Base-by-base conservation (phyloP, 2,797 vertebrate genomes). In the Semotilus atromaculatus region DNA sequence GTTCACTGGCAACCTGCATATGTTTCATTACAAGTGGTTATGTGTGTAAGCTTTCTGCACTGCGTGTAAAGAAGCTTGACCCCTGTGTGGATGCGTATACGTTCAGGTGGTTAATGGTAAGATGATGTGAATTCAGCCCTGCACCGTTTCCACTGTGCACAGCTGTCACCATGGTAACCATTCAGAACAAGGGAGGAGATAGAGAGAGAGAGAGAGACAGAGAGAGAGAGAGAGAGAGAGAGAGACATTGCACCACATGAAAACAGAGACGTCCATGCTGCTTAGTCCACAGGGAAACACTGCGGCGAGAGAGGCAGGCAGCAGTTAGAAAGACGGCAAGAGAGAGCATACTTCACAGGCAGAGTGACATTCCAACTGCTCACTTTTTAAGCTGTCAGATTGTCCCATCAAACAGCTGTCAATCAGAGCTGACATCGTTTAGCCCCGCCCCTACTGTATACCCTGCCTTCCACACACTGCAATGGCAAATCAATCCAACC, bases 161-260 rank as follows among this genome's bases (percentile, higher is more conserved):
- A 92, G 92, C 92, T 93, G 93, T 96, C 94, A 90, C 95, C 93
- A 95, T 96, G 94, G 94, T 86, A 96, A 96, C 95, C 93, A 70
- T 94, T 93, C 93, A 94, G 93, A 93, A 93, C 91, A 92, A 93
- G 90, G 84, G 81, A 90, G 89, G 88, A 83, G 79, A 86, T 71
- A 75, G 45, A 80, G 81, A 80, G 79, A 58, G 79, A 78, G 43
- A 58, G 83, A 80, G n/a, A n/a, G n/a, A n/a, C n/a, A n/a, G n/a
- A n/a, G n/a, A n/a, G n/a, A n/a, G n/a, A n/a, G 88, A 83, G 79
- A 86, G 66, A 75, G 45, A 80, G 81, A 80, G 79, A 58, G 79
- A 78, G 43, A 58, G 83, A 80, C 73, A 82, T 76, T 79, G 83
- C 85, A 74, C 85, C 88, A 86, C 85, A 80, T 88, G 88, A 90